phyloP scores from a whole-genome alignment of 2,113 vertebrate species.

The Ploceus nigricollis region DNA sequence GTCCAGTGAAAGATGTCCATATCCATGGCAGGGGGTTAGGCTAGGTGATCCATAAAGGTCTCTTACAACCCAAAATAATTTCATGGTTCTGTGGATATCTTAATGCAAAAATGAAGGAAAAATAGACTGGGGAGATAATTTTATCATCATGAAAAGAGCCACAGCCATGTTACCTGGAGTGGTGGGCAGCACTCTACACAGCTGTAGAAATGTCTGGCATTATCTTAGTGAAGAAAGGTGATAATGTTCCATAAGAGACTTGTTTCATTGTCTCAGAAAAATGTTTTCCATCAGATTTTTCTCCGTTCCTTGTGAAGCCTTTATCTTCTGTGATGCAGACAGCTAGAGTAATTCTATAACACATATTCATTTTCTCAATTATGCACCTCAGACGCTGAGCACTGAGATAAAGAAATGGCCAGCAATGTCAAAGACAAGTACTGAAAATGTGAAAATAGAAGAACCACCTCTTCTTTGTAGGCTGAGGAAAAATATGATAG shows the following conservation, averaged over 20 bases:
- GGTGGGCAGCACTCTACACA: neutral
- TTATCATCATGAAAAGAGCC: fast-evolving
- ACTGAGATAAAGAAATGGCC: neutral
- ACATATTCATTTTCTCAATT: neutral
- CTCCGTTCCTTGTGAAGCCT: neutral
- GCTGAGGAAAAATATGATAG: neutral
- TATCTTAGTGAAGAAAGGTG: neutral
- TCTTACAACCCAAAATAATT: neutral
- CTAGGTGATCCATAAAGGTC: neutral
- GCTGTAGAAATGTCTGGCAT: neutral
- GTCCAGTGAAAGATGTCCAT: neutral
- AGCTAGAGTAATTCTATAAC: neutral
- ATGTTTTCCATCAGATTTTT: neutral
- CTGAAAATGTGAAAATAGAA: neutral
- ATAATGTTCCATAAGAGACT: neutral
- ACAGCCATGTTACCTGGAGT: neutral
- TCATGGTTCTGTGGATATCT: neutral
- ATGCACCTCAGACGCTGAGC: neutral
- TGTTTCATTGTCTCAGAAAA: neutral
- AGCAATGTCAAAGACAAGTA: neutral
- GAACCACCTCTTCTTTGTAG: neutral
- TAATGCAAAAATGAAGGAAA: neutral
- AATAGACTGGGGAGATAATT: neutral
- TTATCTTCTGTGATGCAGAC: neutral
- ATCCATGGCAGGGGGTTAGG: neutral